Percentiles rank a stretch among this genome's conserved stretches.
Conservation (phyloP, 2,113 vertebrate species). For the Epinephelus fuscoguttatus region DNA sequence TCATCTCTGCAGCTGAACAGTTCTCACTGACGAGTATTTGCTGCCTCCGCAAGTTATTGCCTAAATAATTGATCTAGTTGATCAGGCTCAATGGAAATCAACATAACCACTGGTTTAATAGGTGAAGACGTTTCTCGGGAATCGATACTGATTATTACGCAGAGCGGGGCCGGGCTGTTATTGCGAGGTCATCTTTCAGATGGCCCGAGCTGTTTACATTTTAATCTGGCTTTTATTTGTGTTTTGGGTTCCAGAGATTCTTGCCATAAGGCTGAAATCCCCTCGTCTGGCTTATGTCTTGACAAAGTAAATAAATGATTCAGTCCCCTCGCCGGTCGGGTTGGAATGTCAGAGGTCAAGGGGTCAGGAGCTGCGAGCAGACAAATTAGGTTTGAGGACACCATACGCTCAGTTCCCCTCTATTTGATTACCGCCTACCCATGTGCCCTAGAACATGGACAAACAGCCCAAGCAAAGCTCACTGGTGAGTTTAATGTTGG, state of each 20-base stretch:
- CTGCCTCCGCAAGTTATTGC: constrained; percentile 57
- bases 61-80: constrained; percentile 73
- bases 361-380: constrained; percentile 75
- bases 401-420: constrained; percentile 69
- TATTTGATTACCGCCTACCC: constrained; percentile 77
- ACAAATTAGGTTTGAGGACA: constrained; percentile 83
- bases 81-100: constrained; percentile 61
- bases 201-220: constrained; percentile 64
- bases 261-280: constrained; percentile 57
- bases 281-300: constrained; percentile 78
- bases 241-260: constrained; percentile 72
- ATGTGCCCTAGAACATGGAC: constrained; percentile 62
- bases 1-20: constrained; percentile 22
- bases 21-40: constrained; percentile 57
- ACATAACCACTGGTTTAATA: constrained; percentile 59
- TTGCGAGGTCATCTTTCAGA: constrained; percentile 37
- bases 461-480: constrained; percentile 36
- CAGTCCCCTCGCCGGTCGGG: constrained; percentile 57
- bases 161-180: constrained; percentile 15
- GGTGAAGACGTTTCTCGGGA: constrained; percentile 50
- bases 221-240: constrained; percentile 73
- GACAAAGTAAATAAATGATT: constrained; percentile 82
- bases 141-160: constrained; percentile 68
- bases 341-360: constrained; percentile 80
- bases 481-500: constrained; percentile 20